Evolutionary conservation across 2,797 vertebrate species (phyloP).

Genomic region (Urophycis tenuis): DNA sequence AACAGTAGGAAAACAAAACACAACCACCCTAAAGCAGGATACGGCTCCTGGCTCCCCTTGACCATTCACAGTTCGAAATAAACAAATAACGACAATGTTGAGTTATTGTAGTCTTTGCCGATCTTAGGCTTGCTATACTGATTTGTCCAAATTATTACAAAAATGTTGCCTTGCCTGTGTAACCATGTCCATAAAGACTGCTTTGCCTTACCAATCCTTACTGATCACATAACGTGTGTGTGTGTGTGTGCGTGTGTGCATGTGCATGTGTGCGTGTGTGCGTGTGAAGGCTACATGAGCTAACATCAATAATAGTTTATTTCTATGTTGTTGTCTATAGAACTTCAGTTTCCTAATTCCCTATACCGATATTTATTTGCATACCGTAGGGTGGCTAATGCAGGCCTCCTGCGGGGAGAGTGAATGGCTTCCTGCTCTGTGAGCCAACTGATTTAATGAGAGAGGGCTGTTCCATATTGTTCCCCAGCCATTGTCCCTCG

Average conservation of each 20-base stretch:
- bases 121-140: slow-evolving; percentile 3
- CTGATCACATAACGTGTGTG: background rate
- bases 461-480: slow-evolving; percentile 73
- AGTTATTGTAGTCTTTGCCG: slow-evolving; percentile 24
- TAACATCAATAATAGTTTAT: too few species aligned
- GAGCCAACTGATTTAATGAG: slow-evolving; percentile 66
- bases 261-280: background rate
- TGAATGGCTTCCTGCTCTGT: slow-evolving; percentile 59
- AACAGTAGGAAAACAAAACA: background rate
- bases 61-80: slow-evolving; percentile 22
- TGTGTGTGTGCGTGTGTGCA: slow-evolving; percentile 6
- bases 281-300: background rate
- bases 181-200: too few species aligned
- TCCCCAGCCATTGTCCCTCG: slow-evolving; percentile 67
- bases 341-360: slow-evolving; percentile 1
- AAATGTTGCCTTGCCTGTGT: too few species aligned
- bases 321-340: background rate
- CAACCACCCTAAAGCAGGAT: background rate
- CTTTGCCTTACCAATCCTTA: too few species aligned
- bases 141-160: background rate
- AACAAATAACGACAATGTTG: slow-evolving; percentile 30
- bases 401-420: slow-evolving; percentile 26
- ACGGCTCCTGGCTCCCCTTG: slow-evolving; percentile 5
- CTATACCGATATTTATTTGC: slow-evolving; percentile 33
- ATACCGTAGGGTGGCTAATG: slow-evolving; percentile 41